Percentiles rank a stretch among this genome's conserved stretches.
Conservation (phyloP, 2,797 vertebrate species). For the Sebastiscus albofasciatus region DNA sequence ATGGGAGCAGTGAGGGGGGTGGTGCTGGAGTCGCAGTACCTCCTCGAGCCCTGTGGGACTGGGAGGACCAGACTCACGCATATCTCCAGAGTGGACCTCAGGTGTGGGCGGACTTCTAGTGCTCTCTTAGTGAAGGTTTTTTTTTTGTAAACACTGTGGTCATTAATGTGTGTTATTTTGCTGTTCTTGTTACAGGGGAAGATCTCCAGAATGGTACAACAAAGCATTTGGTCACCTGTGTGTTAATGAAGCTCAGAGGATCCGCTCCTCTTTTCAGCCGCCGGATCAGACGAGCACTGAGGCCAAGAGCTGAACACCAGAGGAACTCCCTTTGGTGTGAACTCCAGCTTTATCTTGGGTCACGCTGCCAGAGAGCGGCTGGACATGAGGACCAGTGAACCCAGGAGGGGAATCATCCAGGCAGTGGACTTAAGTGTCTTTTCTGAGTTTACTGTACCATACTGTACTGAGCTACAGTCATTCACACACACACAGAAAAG, state of each 20-base stretch:
- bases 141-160: neutral
- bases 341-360: conserved; percentile 13
- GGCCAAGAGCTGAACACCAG: conserved; percentile 85
- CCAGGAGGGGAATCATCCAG: conserved; percentile 10
- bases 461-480: conserved; percentile 44
- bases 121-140: neutral
- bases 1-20: conserved; percentile 87
- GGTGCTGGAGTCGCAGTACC: conserved; percentile 90
- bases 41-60: conserved; percentile 89
- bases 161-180: neutral
- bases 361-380: conserved; percentile 20
- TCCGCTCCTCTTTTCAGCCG: conserved; percentile 91
- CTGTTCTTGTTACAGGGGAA: conserved; percentile 82
- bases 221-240: conserved; percentile 92
- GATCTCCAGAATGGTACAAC: conserved; percentile 96
- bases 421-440: conserved; percentile 30
- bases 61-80: conserved; percentile 91
- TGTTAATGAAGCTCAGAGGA: conserved; percentile 89
- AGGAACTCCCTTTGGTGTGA: neutral
- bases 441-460: conserved; percentile 37
- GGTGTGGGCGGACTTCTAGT: conserved; percentile 75
- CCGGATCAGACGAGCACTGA: conserved; percentile 86
- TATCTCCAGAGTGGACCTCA: conserved; percentile 91
- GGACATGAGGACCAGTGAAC: conserved; percentile 22
- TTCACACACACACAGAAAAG: conserved; percentile 41